A percentile compares a stretch with the other conserved stretches of the same genome.
phyloP scores from a whole-genome alignment of 2,888 invertebrate genomes.

The Mythimna albipuncta region DNA sequence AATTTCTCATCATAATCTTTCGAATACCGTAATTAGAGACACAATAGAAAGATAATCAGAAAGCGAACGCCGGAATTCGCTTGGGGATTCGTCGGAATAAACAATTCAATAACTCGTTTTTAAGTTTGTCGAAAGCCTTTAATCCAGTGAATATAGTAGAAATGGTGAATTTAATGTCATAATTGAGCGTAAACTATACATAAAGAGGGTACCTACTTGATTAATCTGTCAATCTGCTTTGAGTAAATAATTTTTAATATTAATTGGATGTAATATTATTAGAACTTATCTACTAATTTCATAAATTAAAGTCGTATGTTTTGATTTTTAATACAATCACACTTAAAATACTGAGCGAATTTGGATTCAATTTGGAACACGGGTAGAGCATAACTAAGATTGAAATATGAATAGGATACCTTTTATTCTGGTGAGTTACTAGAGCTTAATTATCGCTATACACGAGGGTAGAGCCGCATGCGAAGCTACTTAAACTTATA shows the following conservation, averaged over 20 bases:
- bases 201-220: constrained; percentile 14
- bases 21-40: no score
- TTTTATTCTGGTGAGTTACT: neutral
- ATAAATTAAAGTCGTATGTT: neutral
- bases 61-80: no score
- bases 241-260: no score
- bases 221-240: no score
- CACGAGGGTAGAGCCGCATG: neutral
- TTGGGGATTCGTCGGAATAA: constrained; percentile 6
- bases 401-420: no score
- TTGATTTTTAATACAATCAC: neutral
- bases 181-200: neutral
- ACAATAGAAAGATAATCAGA: no score
- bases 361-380: neutral
- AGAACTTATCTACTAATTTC: neutral
- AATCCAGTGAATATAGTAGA: no score
- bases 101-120: no score
- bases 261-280: neutral
- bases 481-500: neutral
- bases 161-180: neutral
- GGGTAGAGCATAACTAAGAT: neutral
- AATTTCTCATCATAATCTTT: no score
- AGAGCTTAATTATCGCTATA: neutral
- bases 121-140: no score
- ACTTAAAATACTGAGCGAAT: neutral